Evolutionary conservation across 2,888 invertebrate genomes (phyloP).

Genomic region (Caenorhabditis wallacei): DNA sequence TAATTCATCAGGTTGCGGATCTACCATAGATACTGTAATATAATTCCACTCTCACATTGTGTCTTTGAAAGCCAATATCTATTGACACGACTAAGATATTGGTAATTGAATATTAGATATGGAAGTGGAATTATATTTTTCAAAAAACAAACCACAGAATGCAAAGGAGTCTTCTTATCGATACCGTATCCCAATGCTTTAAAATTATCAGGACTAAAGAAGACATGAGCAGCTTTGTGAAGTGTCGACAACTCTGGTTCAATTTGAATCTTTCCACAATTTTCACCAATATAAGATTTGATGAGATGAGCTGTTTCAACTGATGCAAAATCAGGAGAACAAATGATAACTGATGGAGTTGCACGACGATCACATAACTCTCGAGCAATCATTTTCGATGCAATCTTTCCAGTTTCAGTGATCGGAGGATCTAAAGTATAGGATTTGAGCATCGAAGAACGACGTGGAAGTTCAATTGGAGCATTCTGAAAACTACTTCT

Average conservation of each 20-base stretch:
- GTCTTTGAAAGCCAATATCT: too few relatives aligned
- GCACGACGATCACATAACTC: constrained; percentile 61
- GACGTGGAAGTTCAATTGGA: constrained; percentile 65
- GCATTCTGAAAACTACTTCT: constrained; percentile 53
- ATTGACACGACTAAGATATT: too few relatives aligned
- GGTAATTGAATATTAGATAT: too few relatives aligned
- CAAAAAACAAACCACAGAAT: constrained; percentile 33
- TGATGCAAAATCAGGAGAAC: constrained; percentile 67
- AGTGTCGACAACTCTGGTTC: constrained; percentile 63
- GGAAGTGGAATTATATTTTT: too few relatives aligned
- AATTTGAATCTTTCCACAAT: constrained; percentile 58
- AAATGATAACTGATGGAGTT: constrained; percentile 58
- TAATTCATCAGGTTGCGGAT: too few relatives aligned
- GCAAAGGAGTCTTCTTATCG: constrained; percentile 34
- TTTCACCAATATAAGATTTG: constrained; percentile 49
- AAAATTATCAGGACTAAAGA: constrained; percentile 40
- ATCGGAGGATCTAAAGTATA: constrained; percentile 69
- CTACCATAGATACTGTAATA: too few relatives aligned
- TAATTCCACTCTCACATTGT: too few relatives aligned
- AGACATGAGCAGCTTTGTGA: constrained; percentile 41
- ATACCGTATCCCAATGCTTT: constrained; percentile 34
- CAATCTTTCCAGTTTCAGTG: constrained; percentile 68
- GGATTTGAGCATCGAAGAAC: constrained; percentile 56
- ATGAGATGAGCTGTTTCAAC: constrained; percentile 70
- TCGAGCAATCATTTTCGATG: constrained; percentile 64